Conservation (phyloP, 2,113 vertebrate species). For the Orthonyx spaldingii region DNA sequence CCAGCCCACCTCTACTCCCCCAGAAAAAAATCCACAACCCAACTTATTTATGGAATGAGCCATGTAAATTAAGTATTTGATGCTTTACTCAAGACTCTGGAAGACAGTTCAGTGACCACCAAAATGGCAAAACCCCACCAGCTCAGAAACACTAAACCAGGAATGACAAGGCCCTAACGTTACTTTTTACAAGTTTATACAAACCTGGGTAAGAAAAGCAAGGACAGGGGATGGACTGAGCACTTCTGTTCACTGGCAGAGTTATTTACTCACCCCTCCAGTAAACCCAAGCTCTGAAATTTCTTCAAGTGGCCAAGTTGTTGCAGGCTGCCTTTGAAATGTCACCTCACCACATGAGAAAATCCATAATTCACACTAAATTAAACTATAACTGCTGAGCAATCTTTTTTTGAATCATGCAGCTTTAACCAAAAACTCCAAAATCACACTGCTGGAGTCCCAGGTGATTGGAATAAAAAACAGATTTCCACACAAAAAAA, state of each 20-base stretch:
- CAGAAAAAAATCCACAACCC: neutral
- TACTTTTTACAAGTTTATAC: neutral
- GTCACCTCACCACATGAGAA: neutral
- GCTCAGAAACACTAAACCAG: neutral
- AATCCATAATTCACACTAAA: neutral
- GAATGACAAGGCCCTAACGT: rapidly evolving
- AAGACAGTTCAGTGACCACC: neutral
- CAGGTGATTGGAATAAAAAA: neutral
- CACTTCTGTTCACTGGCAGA: neutral
- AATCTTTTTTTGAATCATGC: neutral
- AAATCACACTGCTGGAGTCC: neutral
- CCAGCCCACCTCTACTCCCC: rapidly evolving
- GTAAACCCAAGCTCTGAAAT: neutral
- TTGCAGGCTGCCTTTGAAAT: neutral
- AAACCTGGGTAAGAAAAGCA: neutral
- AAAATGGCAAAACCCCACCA: neutral
- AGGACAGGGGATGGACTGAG: neutral
- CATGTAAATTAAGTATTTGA: neutral
- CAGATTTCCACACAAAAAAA: neutral
- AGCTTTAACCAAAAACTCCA: neutral
- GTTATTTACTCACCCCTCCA: neutral
- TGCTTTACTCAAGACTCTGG: neutral
- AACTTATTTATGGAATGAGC: neutral
- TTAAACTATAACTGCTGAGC: neutral
- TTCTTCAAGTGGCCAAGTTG: neutral